Conservation (phyloP, 2,113 vertebrate genomes). For the Eleginops maclovinus region DNA sequence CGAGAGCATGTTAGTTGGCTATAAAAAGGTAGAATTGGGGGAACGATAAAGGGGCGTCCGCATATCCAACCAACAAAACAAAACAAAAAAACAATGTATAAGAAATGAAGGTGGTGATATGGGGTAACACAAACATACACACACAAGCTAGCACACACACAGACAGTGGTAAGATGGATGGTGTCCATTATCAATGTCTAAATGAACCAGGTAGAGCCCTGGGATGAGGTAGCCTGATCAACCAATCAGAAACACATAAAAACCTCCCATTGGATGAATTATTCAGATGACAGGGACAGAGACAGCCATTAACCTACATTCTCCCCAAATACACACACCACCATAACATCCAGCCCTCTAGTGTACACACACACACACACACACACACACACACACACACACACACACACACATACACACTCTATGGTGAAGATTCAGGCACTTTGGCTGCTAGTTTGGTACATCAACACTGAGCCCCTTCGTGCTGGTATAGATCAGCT, state of each 20-base stretch:
- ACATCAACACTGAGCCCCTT: neutral
- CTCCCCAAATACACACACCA: conserved; percentile 50
- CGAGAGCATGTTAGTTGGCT: neutral
- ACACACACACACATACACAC: too few relatives aligned
- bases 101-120: conserved; percentile 16
- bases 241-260: conserved; percentile 74
- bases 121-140: conserved; percentile 3
- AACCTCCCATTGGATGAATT: conserved; percentile 78
- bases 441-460: conserved; percentile 1
- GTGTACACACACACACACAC: conserved; percentile 16
- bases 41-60: conserved; percentile 15
- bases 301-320: conserved; percentile 78
- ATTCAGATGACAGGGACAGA: conserved; percentile 72
- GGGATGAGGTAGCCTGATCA: conserved; percentile 36
- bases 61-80: conserved; percentile 36
- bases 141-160: neutral
- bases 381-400: conserved; percentile 26
- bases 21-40: conserved; percentile 24
- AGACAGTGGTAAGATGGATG: conserved; percentile 8
- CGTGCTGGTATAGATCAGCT: conserved; percentile 6
- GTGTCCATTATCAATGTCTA: conserved; percentile 31
- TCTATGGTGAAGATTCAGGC: conserved; percentile 40
- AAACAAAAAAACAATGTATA: conserved; percentile 1
- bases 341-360: conserved; percentile 1
- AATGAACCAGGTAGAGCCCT: conserved; percentile 52